Evolutionary conservation across 2,888 invertebrate genomes (phyloP).

Genomic region (Furcula furcula): DNA sequence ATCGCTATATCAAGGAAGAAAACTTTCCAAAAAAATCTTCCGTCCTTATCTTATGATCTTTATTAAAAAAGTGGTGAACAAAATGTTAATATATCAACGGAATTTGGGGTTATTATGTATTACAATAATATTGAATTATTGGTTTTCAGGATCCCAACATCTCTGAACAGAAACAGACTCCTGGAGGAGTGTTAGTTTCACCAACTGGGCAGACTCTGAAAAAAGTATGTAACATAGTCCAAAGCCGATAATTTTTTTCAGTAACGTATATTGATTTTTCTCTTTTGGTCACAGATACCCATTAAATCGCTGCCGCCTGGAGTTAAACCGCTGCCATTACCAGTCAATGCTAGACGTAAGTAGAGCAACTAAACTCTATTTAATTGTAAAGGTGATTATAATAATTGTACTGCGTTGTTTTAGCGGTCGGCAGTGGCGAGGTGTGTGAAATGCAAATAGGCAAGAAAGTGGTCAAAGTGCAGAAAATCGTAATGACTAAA

Average conservation of each 20-base stretch:
- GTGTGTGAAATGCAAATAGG: slow-evolving; percentile 81
- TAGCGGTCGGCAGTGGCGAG: slow-evolving; percentile 48
- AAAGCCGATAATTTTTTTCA: background rate
- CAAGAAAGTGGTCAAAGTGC: slow-evolving; percentile 83
- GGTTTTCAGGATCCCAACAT: slow-evolving; percentile 20
- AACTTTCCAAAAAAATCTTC: too few species aligned
- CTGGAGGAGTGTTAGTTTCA: slow-evolving; percentile 43
- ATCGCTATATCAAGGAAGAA: too few species aligned
- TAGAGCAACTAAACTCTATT: slow-evolving; percentile 8
- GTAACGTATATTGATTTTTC: background rate
- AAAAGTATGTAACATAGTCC: slow-evolving; percentile 43
- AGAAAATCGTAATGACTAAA: slow-evolving; percentile 85
- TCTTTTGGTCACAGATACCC: slow-evolving; percentile 49
- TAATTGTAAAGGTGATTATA: background rate
- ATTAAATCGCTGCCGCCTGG: slow-evolving; percentile 68
- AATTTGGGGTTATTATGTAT: too few species aligned
- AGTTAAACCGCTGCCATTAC: slow-evolving; percentile 65
- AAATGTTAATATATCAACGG: too few species aligned
- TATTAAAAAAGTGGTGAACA: too few species aligned
- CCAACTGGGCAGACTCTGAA: slow-evolving; percentile 68
- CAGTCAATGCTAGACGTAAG: slow-evolving; percentile 58
- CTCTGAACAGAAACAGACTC: slow-evolving; percentile 14
- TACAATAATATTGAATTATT: too few species aligned
- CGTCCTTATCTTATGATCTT: too few species aligned
- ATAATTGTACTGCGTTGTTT: slow-evolving; percentile 10